phyloP scores from a whole-genome alignment of 2,113 vertebrate species.

The Mus pahari region DNA sequence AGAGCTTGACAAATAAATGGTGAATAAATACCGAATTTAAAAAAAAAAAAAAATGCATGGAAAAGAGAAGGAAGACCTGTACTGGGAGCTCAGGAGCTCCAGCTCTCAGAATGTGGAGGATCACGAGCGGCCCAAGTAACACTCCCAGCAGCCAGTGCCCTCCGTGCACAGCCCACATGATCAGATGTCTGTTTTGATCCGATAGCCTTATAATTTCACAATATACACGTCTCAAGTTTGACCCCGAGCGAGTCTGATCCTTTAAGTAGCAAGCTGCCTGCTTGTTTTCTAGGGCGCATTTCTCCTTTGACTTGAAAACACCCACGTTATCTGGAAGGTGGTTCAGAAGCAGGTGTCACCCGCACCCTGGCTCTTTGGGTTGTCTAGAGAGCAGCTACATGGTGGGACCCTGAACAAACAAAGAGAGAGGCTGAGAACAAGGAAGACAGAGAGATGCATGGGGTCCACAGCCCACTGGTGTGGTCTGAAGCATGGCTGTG shows the following conservation, averaged over 20 bases:
- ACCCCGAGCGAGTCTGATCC: neutral
- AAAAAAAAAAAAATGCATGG: neutral
- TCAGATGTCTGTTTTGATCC: neutral
- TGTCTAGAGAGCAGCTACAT: neutral
- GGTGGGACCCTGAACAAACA: neutral
- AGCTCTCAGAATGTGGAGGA: neutral
- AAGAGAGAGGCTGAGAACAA: neutral
- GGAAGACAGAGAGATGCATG: neutral
- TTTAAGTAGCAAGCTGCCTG: neutral
- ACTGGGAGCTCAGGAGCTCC: neutral
- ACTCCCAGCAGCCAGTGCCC: neutral
- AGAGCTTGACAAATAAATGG: neutral
- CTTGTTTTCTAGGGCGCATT: neutral
- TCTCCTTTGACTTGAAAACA: slow-evolving; percentile 11
- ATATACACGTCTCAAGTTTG: neutral
- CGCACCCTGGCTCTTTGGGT: neutral
- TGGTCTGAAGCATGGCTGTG: neutral
- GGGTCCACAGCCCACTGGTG: neutral
- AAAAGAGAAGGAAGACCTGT: neutral
- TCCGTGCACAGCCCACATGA: neutral
- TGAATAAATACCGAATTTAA: neutral
- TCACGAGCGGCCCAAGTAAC: neutral
- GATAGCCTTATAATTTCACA: neutral
- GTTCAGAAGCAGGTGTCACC: neutral
- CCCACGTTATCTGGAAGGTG: neutral